A percentile compares a stretch with the other conserved stretches of the same genome.
Conservation (phyloP, 2,888 invertebrate species). For the Cancer borealis region DNA sequence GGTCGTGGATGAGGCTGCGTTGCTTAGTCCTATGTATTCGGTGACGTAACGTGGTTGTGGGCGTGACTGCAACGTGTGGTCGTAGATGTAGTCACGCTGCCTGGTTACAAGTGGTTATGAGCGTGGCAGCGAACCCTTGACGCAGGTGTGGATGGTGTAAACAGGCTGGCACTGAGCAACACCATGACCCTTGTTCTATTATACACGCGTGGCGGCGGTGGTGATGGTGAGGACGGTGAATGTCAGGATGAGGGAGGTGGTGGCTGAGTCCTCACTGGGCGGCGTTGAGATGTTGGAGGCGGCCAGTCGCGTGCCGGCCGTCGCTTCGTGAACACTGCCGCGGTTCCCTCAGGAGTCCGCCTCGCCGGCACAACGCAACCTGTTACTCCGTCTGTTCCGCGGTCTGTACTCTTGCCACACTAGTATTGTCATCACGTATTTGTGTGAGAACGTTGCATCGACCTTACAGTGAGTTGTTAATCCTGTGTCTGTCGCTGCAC, state of each 20-base stretch:
- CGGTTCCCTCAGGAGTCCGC: neutral
- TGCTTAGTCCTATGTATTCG: neutral
- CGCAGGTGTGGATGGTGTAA: neutral
- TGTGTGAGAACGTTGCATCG: neutral
- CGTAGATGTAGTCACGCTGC: neutral
- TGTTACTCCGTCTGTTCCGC: neutral
- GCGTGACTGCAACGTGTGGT: neutral
- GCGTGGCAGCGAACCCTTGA: neutral
- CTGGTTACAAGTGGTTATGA: neutral
- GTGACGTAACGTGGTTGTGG: neutral
- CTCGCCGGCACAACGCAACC: conserved; percentile 1
- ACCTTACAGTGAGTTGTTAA: neutral
- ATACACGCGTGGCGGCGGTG: neutral
- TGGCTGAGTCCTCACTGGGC: neutral
- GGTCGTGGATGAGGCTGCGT: neutral
- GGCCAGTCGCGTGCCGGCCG: conserved; percentile 41
- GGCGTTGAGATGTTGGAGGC: neutral
- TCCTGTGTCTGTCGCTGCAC: neutral
- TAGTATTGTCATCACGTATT: neutral
- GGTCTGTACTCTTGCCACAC: neutral
- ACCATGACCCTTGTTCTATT: neutral
- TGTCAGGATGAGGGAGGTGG: conserved; percentile 6
- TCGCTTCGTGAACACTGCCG: conserved; percentile 21
- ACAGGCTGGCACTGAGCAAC: neutral
- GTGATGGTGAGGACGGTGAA: neutral